These are phyloP conservation scores for Sebastes dallii DNA, from an alignment of 2,797 vertebrate species.

Conservation along the genomic window DNA sequence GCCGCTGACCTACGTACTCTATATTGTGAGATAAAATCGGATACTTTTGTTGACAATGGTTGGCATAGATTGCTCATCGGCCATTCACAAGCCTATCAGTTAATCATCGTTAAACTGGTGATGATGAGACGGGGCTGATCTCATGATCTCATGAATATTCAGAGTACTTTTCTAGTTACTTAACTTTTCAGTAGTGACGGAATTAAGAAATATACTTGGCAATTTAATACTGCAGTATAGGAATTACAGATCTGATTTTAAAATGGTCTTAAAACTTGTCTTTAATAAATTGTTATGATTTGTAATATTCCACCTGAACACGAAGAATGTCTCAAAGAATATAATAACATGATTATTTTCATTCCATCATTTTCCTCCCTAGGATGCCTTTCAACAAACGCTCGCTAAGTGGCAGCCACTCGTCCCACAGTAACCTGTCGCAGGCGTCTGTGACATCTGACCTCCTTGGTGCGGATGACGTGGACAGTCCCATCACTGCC, in stretches of 20 bases:
- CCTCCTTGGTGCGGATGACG: conserved; percentile 85
- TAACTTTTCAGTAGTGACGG: background rate
- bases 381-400: conserved; percentile 87
- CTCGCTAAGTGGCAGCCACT: conserved; percentile 78
- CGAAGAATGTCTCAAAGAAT: background rate
- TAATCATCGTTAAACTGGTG: conserved; percentile 16
- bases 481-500: conserved; percentile 79
- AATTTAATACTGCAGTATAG: background rate
- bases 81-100: background rate
- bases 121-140: conserved; percentile 16
- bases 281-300: background rate
- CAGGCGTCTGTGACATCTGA: conserved; percentile 85
- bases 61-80: background rate
- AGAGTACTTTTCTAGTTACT: background rate
- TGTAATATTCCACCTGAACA: background rate
- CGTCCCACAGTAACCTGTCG: conserved; percentile 86
- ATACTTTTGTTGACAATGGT: conserved; percentile 18
- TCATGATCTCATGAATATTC: conserved; percentile 9
- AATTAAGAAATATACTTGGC: background rate
- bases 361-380: conserved; percentile 12
- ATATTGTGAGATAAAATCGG: conserved; percentile 1
- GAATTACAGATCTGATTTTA: background rate
- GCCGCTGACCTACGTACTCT: conserved; percentile 51
- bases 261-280: background rate
- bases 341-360: background rate